Evolutionary conservation across 2,113 vertebrate species (phyloP), one percentile per base, ranked within the genome.

Genomic region (Anhinga anhinga): DNA sequence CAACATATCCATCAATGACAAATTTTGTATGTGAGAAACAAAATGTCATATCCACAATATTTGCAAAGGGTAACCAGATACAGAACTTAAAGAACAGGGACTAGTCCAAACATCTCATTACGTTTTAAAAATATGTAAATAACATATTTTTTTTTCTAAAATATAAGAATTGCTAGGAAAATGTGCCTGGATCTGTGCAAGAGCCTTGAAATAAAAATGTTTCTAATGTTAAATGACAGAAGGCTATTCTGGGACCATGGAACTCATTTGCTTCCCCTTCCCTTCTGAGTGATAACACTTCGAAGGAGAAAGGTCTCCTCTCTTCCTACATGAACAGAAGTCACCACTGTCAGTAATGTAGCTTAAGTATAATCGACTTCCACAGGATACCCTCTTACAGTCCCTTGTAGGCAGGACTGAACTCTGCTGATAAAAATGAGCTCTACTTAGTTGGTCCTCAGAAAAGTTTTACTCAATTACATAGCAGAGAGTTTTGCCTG

Each of bases 91-190:
- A 84, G 29, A 42, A 81, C 1, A 69, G 3, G 14, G 4, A 72
- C 7, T 59, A 71, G 13, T 55, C 15, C 11, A 72, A 71, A 38
- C 0, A n/a, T 65, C 25, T 50, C 0, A 52, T 47, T 76, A 36
- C 3, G 63, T 74, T 47, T 25, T 1, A 40, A 74, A 88, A 67
- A 38, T 6, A 29, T 0, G 0, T 16, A 38, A 53, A 25, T 61
- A 32, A 5, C 14, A 10, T 3, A n/a, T 15, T 45, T 34, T 22
- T 59, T 34, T 38, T 3, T 9, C 53, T 58, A 22, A 30, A 90
- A 20, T 40, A 26, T 17, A 79, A 25, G 11, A 78, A 62, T 50
- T 50, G 0, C 10, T 40, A 52, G 6, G 52, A 52, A 66, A 82
- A 81, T 22, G 10, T 73, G 5, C 12, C 29, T 82, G 15, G 6